phyloP scores from a whole-genome alignment of 2,797 vertebrate species.

The Peromyscus melanophrys region DNA sequence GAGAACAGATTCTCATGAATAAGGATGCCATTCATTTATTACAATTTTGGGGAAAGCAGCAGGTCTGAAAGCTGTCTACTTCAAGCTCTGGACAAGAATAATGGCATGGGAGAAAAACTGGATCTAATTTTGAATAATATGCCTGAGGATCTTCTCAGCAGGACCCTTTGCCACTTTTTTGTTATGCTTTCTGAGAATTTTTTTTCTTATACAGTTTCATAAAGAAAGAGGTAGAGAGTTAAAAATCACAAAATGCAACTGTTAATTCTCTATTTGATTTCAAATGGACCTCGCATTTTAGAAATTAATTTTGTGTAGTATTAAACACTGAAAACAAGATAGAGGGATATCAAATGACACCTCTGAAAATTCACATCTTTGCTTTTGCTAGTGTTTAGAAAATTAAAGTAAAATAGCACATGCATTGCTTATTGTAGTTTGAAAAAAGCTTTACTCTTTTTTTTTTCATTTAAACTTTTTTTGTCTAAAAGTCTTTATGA shows the following conservation, averaged over 20 bases:
- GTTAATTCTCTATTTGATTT: not conserved
- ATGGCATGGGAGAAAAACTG: constrained; percentile 77
- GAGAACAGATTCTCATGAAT: constrained; percentile 80
- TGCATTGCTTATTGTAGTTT: not conserved
- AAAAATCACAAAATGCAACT: not conserved
- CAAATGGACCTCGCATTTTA: not conserved
- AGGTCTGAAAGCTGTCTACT: constrained; percentile 78
- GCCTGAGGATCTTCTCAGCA: constrained; percentile 83
- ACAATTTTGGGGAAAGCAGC: constrained; percentile 56
- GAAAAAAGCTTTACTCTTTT: not conserved
- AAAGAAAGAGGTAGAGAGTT: not conserved
- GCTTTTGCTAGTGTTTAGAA: not conserved
- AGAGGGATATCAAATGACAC: not conserved
- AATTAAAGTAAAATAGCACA: not conserved
- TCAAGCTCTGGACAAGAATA: constrained; percentile 84
- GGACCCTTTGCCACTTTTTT: constrained; percentile 78
- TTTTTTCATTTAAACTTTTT: constrained; percentile 3
- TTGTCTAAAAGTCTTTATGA: not conserved
- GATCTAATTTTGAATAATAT: constrained; percentile 86
- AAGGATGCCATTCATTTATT: constrained; percentile 74
- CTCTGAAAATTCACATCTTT: not conserved
- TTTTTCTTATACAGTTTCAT: constrained; percentile 44
- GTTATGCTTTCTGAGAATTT: constrained; percentile 15
- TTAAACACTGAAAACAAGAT: not conserved
- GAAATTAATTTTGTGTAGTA: not conserved